Evolutionary conservation across 2,797 vertebrate genomes (phyloP).

Genomic region (Tarsius wallacei): DNA sequence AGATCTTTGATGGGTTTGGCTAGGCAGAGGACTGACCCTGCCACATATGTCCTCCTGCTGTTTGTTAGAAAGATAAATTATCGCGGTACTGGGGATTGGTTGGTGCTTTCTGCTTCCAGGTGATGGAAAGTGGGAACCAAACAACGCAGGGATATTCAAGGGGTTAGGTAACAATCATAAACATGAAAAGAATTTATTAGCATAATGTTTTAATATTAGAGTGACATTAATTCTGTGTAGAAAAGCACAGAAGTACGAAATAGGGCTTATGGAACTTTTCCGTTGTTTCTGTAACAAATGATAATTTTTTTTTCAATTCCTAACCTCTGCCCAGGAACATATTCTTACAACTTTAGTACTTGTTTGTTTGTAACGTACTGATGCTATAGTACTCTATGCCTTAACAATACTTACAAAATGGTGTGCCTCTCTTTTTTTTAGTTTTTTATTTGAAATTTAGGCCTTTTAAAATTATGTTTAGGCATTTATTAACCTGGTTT

Average conservation of each 20-base stretch:
- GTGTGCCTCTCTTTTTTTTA: neutral
- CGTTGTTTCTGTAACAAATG: constrained; percentile 44
- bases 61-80: constrained; percentile 20
- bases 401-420: constrained; percentile 29
- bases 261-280: neutral
- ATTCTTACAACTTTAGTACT: constrained; percentile 5
- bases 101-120: neutral
- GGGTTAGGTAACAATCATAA: neutral
- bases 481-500: neutral
- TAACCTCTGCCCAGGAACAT: neutral
- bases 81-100: neutral
- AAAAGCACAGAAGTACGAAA: constrained; percentile 33
- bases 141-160: neutral
- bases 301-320: neutral
- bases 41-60: neutral
- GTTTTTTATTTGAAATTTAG: neutral
- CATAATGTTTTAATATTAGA: constrained; percentile 27
- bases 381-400: neutral
- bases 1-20: neutral
- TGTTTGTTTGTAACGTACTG: neutral
- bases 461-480: neutral
- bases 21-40: neutral
- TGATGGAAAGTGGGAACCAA: neutral
- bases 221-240: constrained; percentile 52
- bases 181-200: constrained; percentile 20